Evolutionary conservation across 2,888 invertebrate species (phyloP), one percentile per base, ranked within the genome.

Genomic region (Amorpha juglandis): DNA sequence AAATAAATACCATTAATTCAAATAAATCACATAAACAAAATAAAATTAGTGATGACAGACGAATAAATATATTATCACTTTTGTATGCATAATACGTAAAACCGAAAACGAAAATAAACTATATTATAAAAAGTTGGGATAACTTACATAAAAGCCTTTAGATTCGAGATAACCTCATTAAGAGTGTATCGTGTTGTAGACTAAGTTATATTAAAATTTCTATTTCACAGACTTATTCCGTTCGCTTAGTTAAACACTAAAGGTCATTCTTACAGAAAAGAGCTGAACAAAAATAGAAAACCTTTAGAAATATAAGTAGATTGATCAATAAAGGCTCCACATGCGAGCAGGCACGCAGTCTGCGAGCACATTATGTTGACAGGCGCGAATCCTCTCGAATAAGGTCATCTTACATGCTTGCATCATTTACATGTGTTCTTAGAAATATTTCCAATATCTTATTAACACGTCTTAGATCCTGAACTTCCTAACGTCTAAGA

Each of bases 311-410:
- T 16, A 51, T 78, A 78, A 77, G 74, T 71, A 78, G 78, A 81
- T 83, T 86, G 87, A 89, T 88, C 87, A 86, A 88, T 88, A 87
- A 79, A 78, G 72, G 69, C 67, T 72, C 74, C 74, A 70, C 74
- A 77, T 73, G 70, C 71, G 68, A 72, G 71, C 68, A 70, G 70
- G 64, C 66, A 63, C 67, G 63, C 67, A 63, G 66, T 55, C 68
- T 68, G 70, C 69, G 67, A 72, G 64, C 63, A 63, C 71, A 62
- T 64, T 66, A 63, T 66, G 77, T 77, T 78, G 81, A 81, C 80
- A 82, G 81, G 78, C 79, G 79, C 80, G 77, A 70, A 69, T 47
- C 55, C 51, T 52, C 16, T n/a, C 65, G 21, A 65, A 65, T 33
- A 65, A 21, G 35, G 48, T 47, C 58, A 35, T 38, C 35, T 38